Evolutionary conservation across 2,113 vertebrate genomes (phyloP).

Genomic region (Phalacrocorax pelagicus): DNA sequence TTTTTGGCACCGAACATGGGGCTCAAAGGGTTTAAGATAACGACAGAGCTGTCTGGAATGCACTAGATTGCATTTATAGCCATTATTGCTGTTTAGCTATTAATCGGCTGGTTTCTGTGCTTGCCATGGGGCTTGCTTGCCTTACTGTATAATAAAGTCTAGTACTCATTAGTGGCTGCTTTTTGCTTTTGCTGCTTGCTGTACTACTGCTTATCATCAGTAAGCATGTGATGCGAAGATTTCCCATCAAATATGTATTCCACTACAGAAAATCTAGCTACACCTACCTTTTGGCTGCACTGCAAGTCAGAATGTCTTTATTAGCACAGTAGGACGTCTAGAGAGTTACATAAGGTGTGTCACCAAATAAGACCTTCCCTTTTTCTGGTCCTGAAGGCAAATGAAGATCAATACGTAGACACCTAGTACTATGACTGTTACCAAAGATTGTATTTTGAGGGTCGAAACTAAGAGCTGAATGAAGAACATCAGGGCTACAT

Average conservation of each 20-base stretch:
- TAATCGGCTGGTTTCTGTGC: too few relatives aligned
- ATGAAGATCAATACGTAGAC: background rate
- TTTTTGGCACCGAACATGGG: too few relatives aligned
- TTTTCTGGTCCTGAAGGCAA: background rate
- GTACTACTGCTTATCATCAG: too few relatives aligned
- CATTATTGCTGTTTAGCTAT: too few relatives aligned
- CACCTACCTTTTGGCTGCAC: background rate
- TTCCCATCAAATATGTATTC: background rate
- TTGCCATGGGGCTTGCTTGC: too few relatives aligned
- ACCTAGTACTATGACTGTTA: background rate
- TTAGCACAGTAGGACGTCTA: background rate
- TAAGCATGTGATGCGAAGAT: too few relatives aligned
- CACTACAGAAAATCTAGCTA: background rate
- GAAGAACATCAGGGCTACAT: background rate
- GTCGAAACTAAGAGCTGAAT: background rate
- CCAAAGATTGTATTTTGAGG: background rate
- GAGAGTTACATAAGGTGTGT: background rate
- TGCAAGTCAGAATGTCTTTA: background rate
- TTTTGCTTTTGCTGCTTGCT: too few relatives aligned
- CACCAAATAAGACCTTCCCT: background rate
- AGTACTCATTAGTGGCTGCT: too few relatives aligned
- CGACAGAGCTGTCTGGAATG: too few relatives aligned
- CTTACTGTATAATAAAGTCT: too few relatives aligned
- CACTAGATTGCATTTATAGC: too few relatives aligned
- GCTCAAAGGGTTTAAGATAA: too few relatives aligned